Percentiles rank a stretch among this genome's conserved stretches.
Conservation (phyloP, 2,888 invertebrate species). For the Thymelicus sylvestris region DNA sequence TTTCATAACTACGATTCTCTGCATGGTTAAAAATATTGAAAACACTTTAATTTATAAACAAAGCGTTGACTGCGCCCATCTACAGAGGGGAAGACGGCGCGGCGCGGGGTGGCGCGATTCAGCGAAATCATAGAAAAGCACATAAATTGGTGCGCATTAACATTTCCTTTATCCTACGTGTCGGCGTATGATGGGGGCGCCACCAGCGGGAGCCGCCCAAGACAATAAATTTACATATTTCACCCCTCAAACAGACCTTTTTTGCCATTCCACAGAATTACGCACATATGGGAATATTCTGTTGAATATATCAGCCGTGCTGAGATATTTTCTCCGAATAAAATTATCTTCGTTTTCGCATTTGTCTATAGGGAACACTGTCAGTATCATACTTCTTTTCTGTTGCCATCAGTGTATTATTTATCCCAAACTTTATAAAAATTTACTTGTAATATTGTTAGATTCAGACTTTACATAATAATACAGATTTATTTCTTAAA, state of each 20-base stretch:
- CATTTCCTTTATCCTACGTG: slow-evolving; percentile 85
- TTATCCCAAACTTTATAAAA: no score
- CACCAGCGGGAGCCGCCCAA: slow-evolving; percentile 76
- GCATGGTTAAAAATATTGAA: slow-evolving; percentile 48
- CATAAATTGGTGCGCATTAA: slow-evolving; percentile 84
- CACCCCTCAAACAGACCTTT: slow-evolving; percentile 85
- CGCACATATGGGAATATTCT: slow-evolving; percentile 85
- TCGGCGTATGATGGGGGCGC: slow-evolving; percentile 83
- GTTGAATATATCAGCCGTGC: slow-evolving; percentile 84
- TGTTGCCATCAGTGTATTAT: slow-evolving; percentile 49
- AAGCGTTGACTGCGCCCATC: slow-evolving; percentile 58
- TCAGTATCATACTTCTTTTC: slow-evolving; percentile 50
- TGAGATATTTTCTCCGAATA: slow-evolving; percentile 82
- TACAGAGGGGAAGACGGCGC: slow-evolving; percentile 75
- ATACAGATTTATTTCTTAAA: no score
- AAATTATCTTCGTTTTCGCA: slow-evolving; percentile 82
- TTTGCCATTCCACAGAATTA: slow-evolving; percentile 85
- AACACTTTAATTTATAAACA: slow-evolving; percentile 68
- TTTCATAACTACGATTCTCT: slow-evolving; percentile 1
- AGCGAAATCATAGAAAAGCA: slow-evolving; percentile 85
- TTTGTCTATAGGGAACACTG: slow-evolving; percentile 74
- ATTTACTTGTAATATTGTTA: no score
- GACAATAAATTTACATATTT: slow-evolving; percentile 86
- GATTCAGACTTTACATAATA: no score
- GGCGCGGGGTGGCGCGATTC: slow-evolving; percentile 71